Evolutionary conservation across 2,113 vertebrate species (phyloP).

Genomic region (Plecotus auritus): DNA sequence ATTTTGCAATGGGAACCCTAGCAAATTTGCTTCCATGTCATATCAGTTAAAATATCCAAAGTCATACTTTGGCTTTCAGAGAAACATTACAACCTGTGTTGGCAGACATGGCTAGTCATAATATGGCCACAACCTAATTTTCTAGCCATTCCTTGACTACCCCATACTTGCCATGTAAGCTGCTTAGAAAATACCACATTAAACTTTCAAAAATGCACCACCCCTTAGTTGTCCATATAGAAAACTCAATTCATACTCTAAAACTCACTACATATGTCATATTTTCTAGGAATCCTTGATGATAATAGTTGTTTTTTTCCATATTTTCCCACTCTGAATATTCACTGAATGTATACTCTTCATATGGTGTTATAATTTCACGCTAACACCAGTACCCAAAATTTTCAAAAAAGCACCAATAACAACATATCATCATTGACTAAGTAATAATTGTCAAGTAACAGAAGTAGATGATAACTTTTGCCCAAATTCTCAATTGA

Average conservation of each 20-base stretch:
- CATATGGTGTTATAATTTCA: neutral
- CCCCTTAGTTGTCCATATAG: neutral
- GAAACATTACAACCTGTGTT: neutral
- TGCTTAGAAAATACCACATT: neutral
- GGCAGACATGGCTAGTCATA: neutral
- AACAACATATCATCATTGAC: neutral
- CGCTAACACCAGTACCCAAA: neutral
- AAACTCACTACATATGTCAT: neutral
- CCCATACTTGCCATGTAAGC: fast-evolving
- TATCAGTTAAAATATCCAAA: neutral
- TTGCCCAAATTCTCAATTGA: neutral
- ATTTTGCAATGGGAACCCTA: neutral
- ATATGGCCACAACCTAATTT: neutral
- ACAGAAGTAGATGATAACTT: neutral
- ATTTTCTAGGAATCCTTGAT: neutral
- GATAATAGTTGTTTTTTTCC: neutral
- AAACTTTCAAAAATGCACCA: neutral
- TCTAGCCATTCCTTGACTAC: neutral
- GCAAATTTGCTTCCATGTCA: neutral
- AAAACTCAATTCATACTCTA: neutral
- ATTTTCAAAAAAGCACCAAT: neutral
- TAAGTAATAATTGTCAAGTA: neutral
- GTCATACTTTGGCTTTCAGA: neutral
- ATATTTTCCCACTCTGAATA: conserved; percentile 1
- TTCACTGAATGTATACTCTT: neutral